Percentiles rank a stretch among this genome's conserved stretches.
Evolutionary conservation across 1,140 invertebrate species (phyloP).

Genomic region (Sinella curviseta): DNA sequence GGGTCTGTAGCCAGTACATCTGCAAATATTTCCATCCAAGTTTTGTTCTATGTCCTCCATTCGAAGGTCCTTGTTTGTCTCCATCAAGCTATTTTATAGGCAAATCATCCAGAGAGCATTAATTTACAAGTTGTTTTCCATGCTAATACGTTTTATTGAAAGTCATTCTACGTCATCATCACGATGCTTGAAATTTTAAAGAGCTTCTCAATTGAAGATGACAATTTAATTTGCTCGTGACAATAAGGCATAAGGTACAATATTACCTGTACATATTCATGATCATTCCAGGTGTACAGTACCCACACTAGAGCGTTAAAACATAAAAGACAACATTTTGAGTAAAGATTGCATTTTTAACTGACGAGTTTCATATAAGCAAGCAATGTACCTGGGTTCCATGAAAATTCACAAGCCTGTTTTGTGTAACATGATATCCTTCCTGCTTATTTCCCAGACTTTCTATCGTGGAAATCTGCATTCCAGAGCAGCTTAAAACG

Average conservation of each 20-base stretch:
- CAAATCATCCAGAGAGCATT: neutral
- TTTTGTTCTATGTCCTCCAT: conserved; percentile 52
- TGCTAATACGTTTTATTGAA: too few relatives aligned
- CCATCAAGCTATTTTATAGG: neutral
- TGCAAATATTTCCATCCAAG: conserved; percentile 46
- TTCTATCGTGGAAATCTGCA: conserved; percentile 59
- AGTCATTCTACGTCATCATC: too few relatives aligned
- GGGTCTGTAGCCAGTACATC: conserved; percentile 58
- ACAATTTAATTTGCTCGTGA: neutral
- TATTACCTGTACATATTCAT: conserved; percentile 57
- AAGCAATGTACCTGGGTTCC: conserved; percentile 54
- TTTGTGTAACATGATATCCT: conserved; percentile 55
- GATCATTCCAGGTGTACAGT: conserved; percentile 58
- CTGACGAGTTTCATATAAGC: neutral
- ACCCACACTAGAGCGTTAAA: conserved; percentile 53
- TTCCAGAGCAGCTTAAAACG: conserved; percentile 57
- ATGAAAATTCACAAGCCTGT: conserved; percentile 54
- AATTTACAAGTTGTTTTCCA: too few relatives aligned
- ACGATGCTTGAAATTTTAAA: too few relatives aligned
- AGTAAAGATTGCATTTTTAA: neutral
- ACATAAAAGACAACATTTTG: neutral
- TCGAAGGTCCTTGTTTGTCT: conserved; percentile 37
- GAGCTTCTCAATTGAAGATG: neutral
- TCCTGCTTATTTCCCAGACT: conserved; percentile 55
- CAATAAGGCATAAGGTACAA: too few relatives aligned